phyloP scores from a whole-genome alignment of 2,888 invertebrate genomes.

The Allacma fusca region DNA sequence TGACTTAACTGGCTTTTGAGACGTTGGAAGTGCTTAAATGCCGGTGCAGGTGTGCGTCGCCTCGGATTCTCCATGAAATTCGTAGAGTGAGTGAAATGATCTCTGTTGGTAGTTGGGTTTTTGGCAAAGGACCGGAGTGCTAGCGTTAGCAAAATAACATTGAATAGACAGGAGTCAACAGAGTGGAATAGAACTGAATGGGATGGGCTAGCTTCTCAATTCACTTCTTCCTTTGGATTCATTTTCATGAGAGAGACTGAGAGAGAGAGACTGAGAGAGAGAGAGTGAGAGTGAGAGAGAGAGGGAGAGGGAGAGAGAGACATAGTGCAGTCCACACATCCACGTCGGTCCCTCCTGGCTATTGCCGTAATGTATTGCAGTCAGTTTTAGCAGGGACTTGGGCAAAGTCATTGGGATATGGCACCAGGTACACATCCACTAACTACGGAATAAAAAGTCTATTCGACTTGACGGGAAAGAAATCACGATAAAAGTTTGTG shows the following conservation, averaged over 20 bases:
- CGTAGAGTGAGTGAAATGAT: conserved; percentile 42
- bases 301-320: neutral
- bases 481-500: conserved; percentile 48
- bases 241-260: too few relatives aligned
- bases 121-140: conserved; percentile 39
- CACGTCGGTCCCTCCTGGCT: conserved; percentile 7
- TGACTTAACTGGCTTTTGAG: neutral
- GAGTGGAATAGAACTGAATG: conserved; percentile 38
- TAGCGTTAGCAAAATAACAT: conserved; percentile 44
- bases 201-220: conserved; percentile 25
- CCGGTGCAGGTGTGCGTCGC: conserved; percentile 47
- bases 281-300: too few relatives aligned
- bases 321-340: conserved; percentile 7
- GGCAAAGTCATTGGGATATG: conserved; percentile 30
- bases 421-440: conserved; percentile 47
- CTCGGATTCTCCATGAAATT: conserved; percentile 40
- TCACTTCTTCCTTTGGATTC: too few relatives aligned
- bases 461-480: conserved; percentile 49
- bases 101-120: conserved; percentile 23
- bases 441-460: conserved; percentile 47
- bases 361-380: conserved; percentile 5
- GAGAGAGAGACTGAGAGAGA: too few relatives aligned
- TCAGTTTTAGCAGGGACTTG: conserved; percentile 7
- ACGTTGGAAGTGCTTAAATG: conserved; percentile 41
- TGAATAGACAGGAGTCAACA: conserved; percentile 32